Conservation (phyloP, 1,140 invertebrate species). For the Aphelenchoides avenae region DNA sequence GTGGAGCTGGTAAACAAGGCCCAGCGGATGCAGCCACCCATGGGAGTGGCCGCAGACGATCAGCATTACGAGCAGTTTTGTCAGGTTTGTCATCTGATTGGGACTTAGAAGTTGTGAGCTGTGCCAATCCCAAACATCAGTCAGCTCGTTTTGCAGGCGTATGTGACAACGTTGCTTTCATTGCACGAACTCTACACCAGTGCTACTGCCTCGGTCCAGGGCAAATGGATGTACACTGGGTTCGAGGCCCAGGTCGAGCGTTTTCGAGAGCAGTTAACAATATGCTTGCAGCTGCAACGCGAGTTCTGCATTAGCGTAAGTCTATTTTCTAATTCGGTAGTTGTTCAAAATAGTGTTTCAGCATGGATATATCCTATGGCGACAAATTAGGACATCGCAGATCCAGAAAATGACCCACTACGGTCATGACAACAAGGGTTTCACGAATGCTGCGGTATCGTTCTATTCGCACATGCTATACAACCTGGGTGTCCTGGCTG, state of each 20-base stretch:
- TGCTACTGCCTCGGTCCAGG: not conserved
- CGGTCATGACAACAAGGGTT: constrained; percentile 41
- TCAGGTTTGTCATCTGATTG: constrained; percentile 24
- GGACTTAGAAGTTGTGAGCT: constrained; percentile 6
- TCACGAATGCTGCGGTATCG: constrained; percentile 34
- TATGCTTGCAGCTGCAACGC: constrained; percentile 37
- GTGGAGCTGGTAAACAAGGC: constrained; percentile 44
- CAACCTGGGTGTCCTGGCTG: constrained; percentile 41
- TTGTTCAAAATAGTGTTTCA: constrained; percentile 16
- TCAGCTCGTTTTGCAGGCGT: constrained; percentile 23
- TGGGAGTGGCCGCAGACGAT: constrained; percentile 26
- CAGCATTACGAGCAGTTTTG: constrained; percentile 38
- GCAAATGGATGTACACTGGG: constrained; percentile 23
- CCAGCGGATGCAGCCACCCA: constrained; percentile 42
- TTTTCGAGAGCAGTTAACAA: constrained; percentile 40
- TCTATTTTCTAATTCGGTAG: constrained; percentile 4
- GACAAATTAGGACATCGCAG: constrained; percentile 32
- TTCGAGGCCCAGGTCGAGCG: constrained; percentile 35
- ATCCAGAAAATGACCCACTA: constrained; percentile 43
- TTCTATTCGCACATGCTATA: constrained; percentile 47
- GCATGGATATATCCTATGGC: constrained; percentile 38
- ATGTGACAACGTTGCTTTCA: constrained; percentile 40
- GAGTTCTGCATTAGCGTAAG: constrained; percentile 44
- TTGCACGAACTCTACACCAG: constrained; percentile 39
- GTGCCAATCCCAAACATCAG: constrained; percentile 19